Evolutionary conservation across 2,888 invertebrate genomes (phyloP).

Genomic region (Adineta ricciae): DNA sequence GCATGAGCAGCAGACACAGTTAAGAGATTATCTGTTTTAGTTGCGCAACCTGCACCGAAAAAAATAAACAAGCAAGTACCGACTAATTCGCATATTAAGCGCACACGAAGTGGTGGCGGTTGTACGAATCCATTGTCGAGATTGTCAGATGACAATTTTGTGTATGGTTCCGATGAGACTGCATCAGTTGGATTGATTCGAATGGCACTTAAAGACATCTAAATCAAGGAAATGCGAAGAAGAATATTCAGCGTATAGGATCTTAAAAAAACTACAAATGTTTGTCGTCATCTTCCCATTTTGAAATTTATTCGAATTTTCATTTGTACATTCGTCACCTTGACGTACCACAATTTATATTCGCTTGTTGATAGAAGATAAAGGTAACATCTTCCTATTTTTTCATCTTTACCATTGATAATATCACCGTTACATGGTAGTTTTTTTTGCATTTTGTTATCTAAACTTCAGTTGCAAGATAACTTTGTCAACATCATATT

Average conservation of each 20-base stretch:
- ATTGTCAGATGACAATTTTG: neutral
- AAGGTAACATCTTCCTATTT: no score
- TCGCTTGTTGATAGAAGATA: no score
- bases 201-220: neutral
- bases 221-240: no score
- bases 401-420: neutral
- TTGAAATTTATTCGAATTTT: no score
- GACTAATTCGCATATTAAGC: neutral
- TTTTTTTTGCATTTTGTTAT: neutral
- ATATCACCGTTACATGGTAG: neutral
- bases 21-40: neutral
- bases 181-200: neutral
- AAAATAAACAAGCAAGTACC: neutral
- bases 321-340: no score
- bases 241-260: no score
- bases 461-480: neutral
- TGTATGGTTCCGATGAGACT: neutral
- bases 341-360: no score
- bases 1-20: neutral
- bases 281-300: no score
- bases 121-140: neutral
- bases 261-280: no score
- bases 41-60: conserved; percentile 10
- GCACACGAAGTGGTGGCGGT: neutral
- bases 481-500: no score